A percentile compares a stretch with the other conserved stretches of the same genome.
Evolutionary conservation across 2,888 invertebrate species (phyloP).

Genomic region (Acrobasis suavella): DNA sequence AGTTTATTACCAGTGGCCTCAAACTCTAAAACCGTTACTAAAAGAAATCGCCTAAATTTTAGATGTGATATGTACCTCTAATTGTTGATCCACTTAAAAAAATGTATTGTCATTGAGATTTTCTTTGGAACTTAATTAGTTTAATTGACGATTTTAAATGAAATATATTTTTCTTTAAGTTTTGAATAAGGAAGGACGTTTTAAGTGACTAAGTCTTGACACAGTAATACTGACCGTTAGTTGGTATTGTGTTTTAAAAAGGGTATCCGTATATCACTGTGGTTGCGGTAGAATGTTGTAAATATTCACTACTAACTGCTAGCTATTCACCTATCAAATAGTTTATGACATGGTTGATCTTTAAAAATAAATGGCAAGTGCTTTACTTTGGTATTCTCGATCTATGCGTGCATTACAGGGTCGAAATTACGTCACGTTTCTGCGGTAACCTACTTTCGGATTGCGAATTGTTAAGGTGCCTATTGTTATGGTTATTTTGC

Average conservation of each 20-base stretch:
- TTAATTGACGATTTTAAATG: neutral
- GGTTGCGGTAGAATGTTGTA: neutral
- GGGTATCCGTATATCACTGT: constrained; percentile 7
- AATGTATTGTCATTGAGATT: constrained; percentile 14
- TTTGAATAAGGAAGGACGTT: neutral
- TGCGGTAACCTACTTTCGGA: constrained; percentile 59
- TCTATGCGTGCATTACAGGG: constrained; percentile 54
- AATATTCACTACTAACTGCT: neutral
- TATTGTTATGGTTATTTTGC: constrained; percentile 21
- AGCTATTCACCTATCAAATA: neutral
- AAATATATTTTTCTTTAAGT: neutral
- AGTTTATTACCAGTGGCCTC: constrained; percentile 75
- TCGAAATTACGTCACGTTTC: constrained; percentile 54
- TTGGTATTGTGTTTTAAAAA: constrained; percentile 12
- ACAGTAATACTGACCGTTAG: neutral
- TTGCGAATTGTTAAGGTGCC: constrained; percentile 39
- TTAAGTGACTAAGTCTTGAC: neutral
- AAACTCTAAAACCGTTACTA: constrained; percentile 72
- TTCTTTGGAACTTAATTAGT: neutral
- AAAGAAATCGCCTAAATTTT: constrained; percentile 58
- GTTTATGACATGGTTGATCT: neutral
- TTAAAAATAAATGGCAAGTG: constrained; percentile 21
- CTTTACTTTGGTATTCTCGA: constrained; percentile 39
- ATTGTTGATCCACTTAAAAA: constrained; percentile 17
- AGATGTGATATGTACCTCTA: neutral